Base-by-base conservation (phyloP, 1,140 invertebrate genomes). In the Lepidurus packardi region DNA sequence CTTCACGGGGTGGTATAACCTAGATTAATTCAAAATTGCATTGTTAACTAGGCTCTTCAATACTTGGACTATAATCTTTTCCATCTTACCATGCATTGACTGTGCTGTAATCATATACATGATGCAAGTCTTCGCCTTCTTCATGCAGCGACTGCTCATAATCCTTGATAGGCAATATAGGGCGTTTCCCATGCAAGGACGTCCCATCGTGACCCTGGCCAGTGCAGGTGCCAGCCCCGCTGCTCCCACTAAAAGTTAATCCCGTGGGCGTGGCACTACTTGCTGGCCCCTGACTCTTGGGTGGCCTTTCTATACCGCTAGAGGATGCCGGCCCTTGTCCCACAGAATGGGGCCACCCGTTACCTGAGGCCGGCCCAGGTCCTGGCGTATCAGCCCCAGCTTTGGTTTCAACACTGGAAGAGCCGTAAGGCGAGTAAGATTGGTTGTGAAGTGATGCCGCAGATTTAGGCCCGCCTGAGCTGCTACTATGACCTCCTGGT, bases 1-100 rank as follows among this genome's bases (percentile, higher is more conserved):
- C 84, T 96, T 96, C 44, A 95, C 92, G 0, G 94, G 93, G 87
- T 94, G 92, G 84, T 94, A 91, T 78, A 95, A 86, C 91, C 91
- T 92, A 79, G 7, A 83, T 74, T 81, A 82, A 77, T 73, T 75
- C 80, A 73, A 10, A 44, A 79, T 45, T 41, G 73, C 13, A 77
- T 43, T 11, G 25, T 76, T n/a, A 11, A 43, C 73, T 7, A 45
- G 13, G 74, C 80, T 75, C 74, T 79, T 74, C 25, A 81, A 77
- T 78, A 79, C 73, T 79, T 9, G 47, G 11, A 13, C 44, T 11
- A 21, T 74, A 24, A 42, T 78, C 43, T 47, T 79, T 34, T 34
- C 65, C 73, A 77, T 78, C 87, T 89, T 82, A 93, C 94, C 94
- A 97, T 24, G 91, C 91, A 84, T 94, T 89, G 78, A 95, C 88